Evolutionary conservation across 2,113 vertebrate genomes (phyloP), one percentile per base, ranked within the genome.

Genomic region (Orycteropus afer): DNA sequence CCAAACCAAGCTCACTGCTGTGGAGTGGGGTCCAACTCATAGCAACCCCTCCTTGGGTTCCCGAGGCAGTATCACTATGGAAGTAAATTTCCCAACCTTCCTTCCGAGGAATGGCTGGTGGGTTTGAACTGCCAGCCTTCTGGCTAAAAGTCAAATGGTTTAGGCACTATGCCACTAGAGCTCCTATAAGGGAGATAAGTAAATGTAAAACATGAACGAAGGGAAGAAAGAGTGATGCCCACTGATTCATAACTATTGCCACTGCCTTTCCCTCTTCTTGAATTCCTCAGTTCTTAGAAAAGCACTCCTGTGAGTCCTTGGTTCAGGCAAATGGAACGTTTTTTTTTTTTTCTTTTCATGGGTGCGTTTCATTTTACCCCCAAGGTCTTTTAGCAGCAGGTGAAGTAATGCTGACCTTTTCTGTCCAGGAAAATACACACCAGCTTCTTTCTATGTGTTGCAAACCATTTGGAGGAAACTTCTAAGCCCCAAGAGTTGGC

Each of bases 401-500:
- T 59, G 78, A 63, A 57, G 20, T 25, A 61, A 67, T 40, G 22
- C 40, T 74, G 22, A 55, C 55, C 49, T 95, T 79, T 87, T 49
- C 87, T 84, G 93, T 34, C 27, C 0, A 40, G 37, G 57, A 81
- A 57, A 89, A 86, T 13, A 12, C 20, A 71, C 5, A 9, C 29
- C 13, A 32, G 59, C 40, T 87, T 92, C 82, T 89, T 76, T 77
- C 71, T 63, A 25, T 6, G n/a, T 22, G 91, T 86, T 49, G 45
- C 27, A 63, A 81, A 77, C 61, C 12, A 57, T 74, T 61, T 49
- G 65, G 86, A 91, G 32, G 37, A 83, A 77, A 92, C 83, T 5
- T 37, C 59, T 10, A 42, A 57, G 69, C 4, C 42, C 79, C 40
- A 10, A 20, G 47, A 40, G 13, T 32, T 45, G 37, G 69, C 63